Base-by-base conservation (phyloP, 2,113 vertebrate species). In the Leuciscus idus region DNA sequence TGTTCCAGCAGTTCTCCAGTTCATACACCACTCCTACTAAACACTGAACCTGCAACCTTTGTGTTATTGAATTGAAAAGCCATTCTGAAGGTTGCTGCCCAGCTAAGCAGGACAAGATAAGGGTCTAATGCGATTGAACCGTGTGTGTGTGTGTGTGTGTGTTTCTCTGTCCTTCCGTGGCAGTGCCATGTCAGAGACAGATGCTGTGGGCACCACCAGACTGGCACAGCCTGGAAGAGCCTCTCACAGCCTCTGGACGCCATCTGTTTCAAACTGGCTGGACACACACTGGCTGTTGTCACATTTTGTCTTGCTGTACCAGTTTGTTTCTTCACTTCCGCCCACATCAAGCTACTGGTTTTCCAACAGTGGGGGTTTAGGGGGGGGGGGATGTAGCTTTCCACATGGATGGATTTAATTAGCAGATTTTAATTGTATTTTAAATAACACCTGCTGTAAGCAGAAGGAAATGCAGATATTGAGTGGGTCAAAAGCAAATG, bases 221-320 rank as follows among this genome's bases (percentile, higher is more conserved):
- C 85, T 90, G 90, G 90, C 91, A 85, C 84, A 89, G 90, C 87
- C 85, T 90, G 90, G 90, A 90, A 83, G 76, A 88, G 90, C 87
- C 94, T 91, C 90, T 90, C 86, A 84, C 90, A 87, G 62, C 91
- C 91, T 92, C 89, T 85, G 90, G 85, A 89, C 59, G 90, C 94
- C 94, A 95, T 94, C 93, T 94, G 94, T 89, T 94, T 89, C 26
- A 88, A 90, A 68, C 23, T 88, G 73, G 87, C 90, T 87, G 86
- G 90, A 89, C 87, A 90, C 87, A 81, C 91, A 87, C 80, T 36
- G 28, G 50, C 83, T 66, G 72, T 66, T 72, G 39, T 33, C 84
- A 66, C 62, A 72, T 79, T 66, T 55, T 36, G 36, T 82, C 17
- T 70, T 39, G 72, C 52, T 74, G 76, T 15, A 48, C n/a, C 33